Base-by-base conservation (phyloP, 2,888 invertebrate genomes). In the Ypsolopha scabrella region DNA sequence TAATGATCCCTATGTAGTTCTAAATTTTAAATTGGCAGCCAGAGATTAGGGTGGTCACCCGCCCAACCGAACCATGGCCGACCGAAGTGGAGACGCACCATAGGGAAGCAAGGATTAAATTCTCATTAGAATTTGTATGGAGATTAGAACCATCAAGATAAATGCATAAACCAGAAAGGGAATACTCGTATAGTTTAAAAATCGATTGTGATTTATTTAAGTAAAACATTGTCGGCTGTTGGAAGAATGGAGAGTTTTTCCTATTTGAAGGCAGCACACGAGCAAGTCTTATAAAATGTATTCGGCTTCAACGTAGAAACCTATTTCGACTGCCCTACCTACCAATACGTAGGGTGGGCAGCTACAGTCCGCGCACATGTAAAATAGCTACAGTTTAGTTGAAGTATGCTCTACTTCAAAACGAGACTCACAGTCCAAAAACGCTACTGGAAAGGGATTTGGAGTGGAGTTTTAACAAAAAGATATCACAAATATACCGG, bases 361-460 rank as follows among this genome's bases (percentile, higher is more conserved):
- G 78, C 80, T 77, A 79, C 75, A 80, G 81, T 73, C 79, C 74
- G 72, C 79, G 80, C 80, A 83, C 85, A 85, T 85, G 85, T 85
- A 85, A 85, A 85, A 83, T 82, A 85, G 83, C 75, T 75, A 62
- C 63, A 41, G 63, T 56, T 53, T 57, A 60, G 47, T 35, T n/a
- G 62, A 52, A 64, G 56, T 65, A 57, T 75, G 71, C 85, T 85
- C 83, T 68, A 78, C 80, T 67, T 65, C 6, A 9, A 24, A 24
- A 24, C 4, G 4, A 24, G 24, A 4, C 4, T 24, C 24, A 24
- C 24, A 24, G 4, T 24, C 2, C 24, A 24, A 24, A 24, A 24
- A 2, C 4, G 24, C 2, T 24, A 24, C 24, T n/a, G n/a, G n/a
- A n/a, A n/a, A n/a, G n/a, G n/a, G n/a, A n/a, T n/a, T n/a, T n/a